Evolutionary conservation across 2,888 invertebrate species (phyloP).

Genomic region (Eupithecia exiguata): DNA sequence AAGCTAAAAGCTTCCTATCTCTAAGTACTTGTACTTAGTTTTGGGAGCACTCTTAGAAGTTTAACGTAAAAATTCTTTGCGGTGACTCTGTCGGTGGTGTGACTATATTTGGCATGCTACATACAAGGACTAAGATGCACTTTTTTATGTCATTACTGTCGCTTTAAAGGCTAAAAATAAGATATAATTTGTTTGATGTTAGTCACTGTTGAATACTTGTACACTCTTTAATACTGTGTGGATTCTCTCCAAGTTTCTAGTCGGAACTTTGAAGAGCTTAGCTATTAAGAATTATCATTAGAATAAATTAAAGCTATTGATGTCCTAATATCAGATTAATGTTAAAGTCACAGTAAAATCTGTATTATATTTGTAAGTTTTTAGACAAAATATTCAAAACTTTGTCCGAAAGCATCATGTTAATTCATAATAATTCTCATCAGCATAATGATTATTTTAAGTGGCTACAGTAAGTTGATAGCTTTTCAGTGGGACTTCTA

Average conservation of each 20-base stretch:
- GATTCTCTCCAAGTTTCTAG: conserved; percentile 20
- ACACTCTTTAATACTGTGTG: conserved; percentile 13
- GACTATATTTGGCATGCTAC: background rate
- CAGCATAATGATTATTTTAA: background rate
- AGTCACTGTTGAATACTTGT: conserved; percentile 26
- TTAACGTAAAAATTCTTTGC: background rate
- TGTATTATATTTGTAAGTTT: conserved; percentile 9
- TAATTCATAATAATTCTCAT: background rate
- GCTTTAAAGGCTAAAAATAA: background rate
- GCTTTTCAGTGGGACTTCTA: background rate
- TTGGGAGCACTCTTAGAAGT: background rate
- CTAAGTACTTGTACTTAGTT: background rate
- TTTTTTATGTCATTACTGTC: conserved; percentile 5
- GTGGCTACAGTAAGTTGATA: background rate
- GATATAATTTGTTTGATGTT: conserved; percentile 16
- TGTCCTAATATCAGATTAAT: conserved; percentile 44
- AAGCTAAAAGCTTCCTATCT: conserved; percentile 17
- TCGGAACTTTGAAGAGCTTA: conserved; percentile 25
- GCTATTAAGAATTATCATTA: conserved; percentile 42
- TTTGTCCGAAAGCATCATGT: background rate
- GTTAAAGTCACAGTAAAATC: conserved; percentile 2
- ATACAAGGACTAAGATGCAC: conserved; percentile 5
- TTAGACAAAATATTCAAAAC: background rate
- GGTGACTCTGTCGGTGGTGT: background rate
- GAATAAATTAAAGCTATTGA: conserved; percentile 41